A percentile compares a stretch with the other conserved stretches of the same genome.
phyloP scores from a whole-genome alignment of 64 coral and sea anemone genomes.

The Montipora foliosa region DNA sequence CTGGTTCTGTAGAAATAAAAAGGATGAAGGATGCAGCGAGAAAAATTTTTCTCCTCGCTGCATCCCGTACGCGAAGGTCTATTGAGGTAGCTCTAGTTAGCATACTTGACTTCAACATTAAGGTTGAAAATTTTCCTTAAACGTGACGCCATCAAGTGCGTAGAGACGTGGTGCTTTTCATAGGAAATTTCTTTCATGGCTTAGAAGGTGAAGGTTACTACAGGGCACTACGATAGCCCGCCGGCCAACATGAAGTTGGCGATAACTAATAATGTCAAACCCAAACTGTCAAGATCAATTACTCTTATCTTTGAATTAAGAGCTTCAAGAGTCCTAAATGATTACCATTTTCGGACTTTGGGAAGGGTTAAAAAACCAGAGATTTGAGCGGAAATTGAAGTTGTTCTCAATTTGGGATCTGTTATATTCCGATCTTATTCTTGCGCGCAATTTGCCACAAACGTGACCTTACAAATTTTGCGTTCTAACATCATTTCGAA shows the following conservation, averaged over 20 bases:
- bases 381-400: neutral
- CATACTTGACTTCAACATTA: neutral
- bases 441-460: neutral
- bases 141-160: constrained; percentile 15
- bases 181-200: neutral
- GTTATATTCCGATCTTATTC: neutral
- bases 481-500: neutral
- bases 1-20: neutral
- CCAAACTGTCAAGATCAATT: neutral
- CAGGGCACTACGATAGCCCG: neutral
- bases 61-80: neutral
- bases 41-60: neutral
- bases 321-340: neutral
- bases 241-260: neutral
- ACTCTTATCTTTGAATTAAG: neutral
- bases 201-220: neutral
- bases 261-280: neutral
- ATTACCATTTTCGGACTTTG: neutral
- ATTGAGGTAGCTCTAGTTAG: neutral
- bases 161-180: neutral
- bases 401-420: neutral
- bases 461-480: neutral
- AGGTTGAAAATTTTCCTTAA: neutral
- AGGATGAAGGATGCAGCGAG: neutral
- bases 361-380: neutral